Conservation (phyloP, 2,797 vertebrate species). For the Apogon hyalosoma region DNA sequence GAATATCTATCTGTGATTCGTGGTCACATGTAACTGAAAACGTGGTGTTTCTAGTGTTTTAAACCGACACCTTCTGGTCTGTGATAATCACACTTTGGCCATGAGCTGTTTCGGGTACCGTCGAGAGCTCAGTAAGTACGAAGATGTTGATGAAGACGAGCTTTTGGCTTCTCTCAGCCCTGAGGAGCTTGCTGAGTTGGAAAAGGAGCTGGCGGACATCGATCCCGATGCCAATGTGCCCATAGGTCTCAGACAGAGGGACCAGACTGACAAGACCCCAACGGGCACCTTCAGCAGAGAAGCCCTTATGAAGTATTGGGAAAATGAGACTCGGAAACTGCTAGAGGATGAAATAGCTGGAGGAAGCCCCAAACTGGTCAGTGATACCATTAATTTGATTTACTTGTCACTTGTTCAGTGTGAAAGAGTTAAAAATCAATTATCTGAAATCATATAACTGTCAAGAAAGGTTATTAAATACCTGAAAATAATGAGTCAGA, state of each 20-base stretch:
- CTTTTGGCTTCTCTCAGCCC: conserved; percentile 93
- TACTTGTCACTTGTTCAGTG: conserved; percentile 34
- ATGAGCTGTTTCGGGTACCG: conserved; percentile 97
- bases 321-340: conserved; percentile 92
- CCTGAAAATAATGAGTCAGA: neutral
- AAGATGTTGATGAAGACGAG: conserved; percentile 96
- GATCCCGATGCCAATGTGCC: conserved; percentile 92
- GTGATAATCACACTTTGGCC: conserved; percentile 36
- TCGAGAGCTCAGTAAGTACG: conserved; percentile 96
- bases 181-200: conserved; percentile 94
- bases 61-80: neutral
- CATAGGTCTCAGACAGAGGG: conserved; percentile 92
- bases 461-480: conserved; percentile 6
- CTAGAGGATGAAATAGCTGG: conserved; percentile 89
- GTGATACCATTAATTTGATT: conserved; percentile 48
- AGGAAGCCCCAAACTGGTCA: conserved; percentile 76
- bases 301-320: conserved; percentile 95
- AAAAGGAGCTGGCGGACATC: conserved; percentile 93
- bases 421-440: conserved; percentile 6
- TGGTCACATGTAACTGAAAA: conserved; percentile 5
- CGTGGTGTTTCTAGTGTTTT: conserved; percentile 7
- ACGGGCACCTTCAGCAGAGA: conserved; percentile 95
- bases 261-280: conserved; percentile 94
- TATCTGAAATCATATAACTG: conserved; percentile 25
- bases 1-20: conserved; percentile 9